A percentile compares a stretch with the other conserved stretches of the same genome.
Evolutionary conservation across 2,797 vertebrate genomes (phyloP).

Genomic region (Enteromius treurensis): DNA sequence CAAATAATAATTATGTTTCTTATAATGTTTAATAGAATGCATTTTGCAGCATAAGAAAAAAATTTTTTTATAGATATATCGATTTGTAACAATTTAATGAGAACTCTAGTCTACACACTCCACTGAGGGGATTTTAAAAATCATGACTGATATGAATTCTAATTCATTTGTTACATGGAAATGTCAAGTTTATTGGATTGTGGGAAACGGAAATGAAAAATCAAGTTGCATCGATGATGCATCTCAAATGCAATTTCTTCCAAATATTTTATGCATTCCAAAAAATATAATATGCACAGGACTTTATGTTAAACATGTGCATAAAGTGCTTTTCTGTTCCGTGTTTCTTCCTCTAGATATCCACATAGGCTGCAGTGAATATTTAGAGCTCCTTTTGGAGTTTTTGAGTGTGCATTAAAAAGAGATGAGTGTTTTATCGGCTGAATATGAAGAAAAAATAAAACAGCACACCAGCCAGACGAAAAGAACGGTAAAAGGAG

Average conservation of each 20-base stretch:
- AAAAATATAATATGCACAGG: not conserved
- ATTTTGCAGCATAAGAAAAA: too few species aligned
- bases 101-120: too few species aligned
- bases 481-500: conserved; percentile 36
- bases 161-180: not conserved
- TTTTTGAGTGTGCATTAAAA: conserved; percentile 29
- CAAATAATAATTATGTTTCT: too few species aligned
- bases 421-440: conserved; percentile 44
- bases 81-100: not conserved
- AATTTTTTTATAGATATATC: not conserved
- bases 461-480: conserved; percentile 49
- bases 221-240: not conserved
- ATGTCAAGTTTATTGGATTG: not conserved
- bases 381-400: not conserved
- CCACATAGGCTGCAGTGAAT: not conserved
- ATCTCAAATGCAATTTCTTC: too few species aligned
- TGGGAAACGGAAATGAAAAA: not conserved
- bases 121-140: not conserved
- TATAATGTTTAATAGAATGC: not conserved
- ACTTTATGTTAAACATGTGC: not conserved
- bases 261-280: not conserved
- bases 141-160: not conserved
- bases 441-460: conserved; percentile 60
- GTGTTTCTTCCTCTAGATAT: not conserved
- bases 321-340: not conserved